These are phyloP conservation scores for Digitonthophagus gazella DNA, from an alignment of 2,888 invertebrate genomes.

Conservation along the genomic window DNA sequence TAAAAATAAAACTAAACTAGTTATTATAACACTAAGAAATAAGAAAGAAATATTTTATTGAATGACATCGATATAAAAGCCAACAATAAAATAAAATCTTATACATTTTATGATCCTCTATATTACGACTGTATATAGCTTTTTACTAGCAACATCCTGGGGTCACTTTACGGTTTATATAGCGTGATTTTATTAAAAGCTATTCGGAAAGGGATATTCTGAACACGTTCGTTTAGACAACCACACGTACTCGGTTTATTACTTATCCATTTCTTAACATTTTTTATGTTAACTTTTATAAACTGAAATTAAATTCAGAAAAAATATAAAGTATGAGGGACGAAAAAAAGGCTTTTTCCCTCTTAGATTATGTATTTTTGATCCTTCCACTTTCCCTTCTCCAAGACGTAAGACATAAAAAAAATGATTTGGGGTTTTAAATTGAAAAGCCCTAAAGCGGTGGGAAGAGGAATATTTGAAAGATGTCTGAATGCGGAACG, in stretches of 20 bases:
- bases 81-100: too few relatives aligned
- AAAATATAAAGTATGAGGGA: too few relatives aligned
- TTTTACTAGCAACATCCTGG: not conserved
- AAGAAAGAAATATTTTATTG: too few relatives aligned
- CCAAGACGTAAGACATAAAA: not conserved
- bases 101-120: too few relatives aligned
- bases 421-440: not conserved
- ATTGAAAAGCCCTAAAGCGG: not conserved
- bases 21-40: too few relatives aligned
- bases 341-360: too few relatives aligned
- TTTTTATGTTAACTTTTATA: too few relatives aligned
- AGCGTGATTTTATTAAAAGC: not conserved
- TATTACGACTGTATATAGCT: not conserved
- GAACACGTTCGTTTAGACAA: not conserved
- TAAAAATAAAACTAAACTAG: too few relatives aligned
- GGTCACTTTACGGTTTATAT: not conserved
- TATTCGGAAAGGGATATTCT: not conserved
- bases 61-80: too few relatives aligned
- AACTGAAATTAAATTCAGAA: too few relatives aligned
- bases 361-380: too few relatives aligned
- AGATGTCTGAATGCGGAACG: not conserved
- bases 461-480: not conserved
- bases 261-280: too few relatives aligned
- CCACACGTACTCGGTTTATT: not conserved
- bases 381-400: not conserved